Evolutionary conservation across 2,888 invertebrate species (phyloP).

Genomic region (Masnerella sp.): DNA sequence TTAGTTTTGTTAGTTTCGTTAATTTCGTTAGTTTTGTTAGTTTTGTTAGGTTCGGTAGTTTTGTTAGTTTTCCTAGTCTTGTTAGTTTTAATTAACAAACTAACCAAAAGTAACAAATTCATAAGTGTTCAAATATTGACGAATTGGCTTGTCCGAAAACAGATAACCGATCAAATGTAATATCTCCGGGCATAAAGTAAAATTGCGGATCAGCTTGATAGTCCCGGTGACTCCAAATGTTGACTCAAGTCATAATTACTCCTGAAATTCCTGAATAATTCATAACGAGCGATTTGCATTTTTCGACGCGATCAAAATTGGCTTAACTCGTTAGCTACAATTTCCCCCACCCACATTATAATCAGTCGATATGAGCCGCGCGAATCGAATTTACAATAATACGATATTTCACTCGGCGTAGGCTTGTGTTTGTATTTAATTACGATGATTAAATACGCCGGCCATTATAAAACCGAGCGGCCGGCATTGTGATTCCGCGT

Average conservation of each 20-base stretch:
- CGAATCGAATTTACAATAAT: slow-evolving; percentile 40
- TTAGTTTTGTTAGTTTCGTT: too few species aligned
- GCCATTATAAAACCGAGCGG: slow-evolving; percentile 36
- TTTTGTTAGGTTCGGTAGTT: too few species aligned
- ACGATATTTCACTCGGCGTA: slow-evolving; percentile 41
- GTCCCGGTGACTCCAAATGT: background rate
- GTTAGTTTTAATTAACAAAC: too few species aligned
- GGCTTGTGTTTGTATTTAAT: slow-evolving; percentile 50
- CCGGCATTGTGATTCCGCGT: slow-evolving; percentile 27
- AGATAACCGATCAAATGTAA: background rate
- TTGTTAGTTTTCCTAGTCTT: too few species aligned
- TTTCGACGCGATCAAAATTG: slow-evolving; percentile 30
- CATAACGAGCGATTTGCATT: slow-evolving; percentile 25
- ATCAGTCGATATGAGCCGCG: slow-evolving; percentile 28
- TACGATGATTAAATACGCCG: slow-evolving; percentile 49
- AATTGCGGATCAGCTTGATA: slow-evolving; percentile 4
- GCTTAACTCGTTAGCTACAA: slow-evolving; percentile 39
- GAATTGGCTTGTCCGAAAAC: too few species aligned
- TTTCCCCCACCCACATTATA: slow-evolving; percentile 35
- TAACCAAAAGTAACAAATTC: too few species aligned
- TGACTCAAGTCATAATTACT: slow-evolving; percentile 23
- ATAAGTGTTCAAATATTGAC: too few species aligned
- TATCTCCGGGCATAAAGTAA: slow-evolving; percentile 4
- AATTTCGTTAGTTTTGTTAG: too few species aligned
- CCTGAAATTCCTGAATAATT: slow-evolving; percentile 34